Base-by-base conservation (phyloP, 2,113 vertebrate species). In the Genyomyrus donnyi region DNA sequence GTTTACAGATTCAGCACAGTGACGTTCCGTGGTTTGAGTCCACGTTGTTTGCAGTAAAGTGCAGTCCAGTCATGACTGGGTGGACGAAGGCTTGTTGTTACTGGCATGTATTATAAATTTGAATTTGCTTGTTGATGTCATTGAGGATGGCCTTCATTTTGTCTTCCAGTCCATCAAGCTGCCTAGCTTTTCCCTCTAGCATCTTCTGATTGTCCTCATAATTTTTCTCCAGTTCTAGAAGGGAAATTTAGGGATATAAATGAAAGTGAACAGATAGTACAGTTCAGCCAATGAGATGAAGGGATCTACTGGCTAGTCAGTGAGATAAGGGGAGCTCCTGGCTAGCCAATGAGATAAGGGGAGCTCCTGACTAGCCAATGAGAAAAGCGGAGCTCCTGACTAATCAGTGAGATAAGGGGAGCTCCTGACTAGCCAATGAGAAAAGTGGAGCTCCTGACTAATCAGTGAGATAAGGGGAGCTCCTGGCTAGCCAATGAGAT, bases 51-150 rank as follows among this genome's bases (percentile, higher is more conserved):
- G 42, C 89, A 66, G 62, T 66, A 66, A 49, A 85, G 88, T 89
- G 21, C 88, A 50, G 11, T 27, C 27, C 88, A 80, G 66, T 50
- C n/a, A 19, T 48, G 11, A 31, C 3, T 56, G 39, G 27, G 35
- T 52, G 70, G 85, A 58, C 11, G 45, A 42, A 88, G 90, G 87
- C 89, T 85, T 50, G 31, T 66, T 56, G 31, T 62, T 96, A 99
- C 94, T 99, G 98, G 93, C 98, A 99, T 5, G 98, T 98, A 93
- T 99, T 99, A 95, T 99, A 99, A 94, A 99, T 99, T 93, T 98
- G 98, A 88, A 99, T 98, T 92, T 99, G 98, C 92, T 97, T 96
- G 95, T 99, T 99, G 95, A 99, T 99, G 90, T 96, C 97, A 80
- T 94, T 94, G 89, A 99, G 96, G 92, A 99, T 98, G 24, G 93